Conservation (phyloP, 2,113 vertebrate species). For the Heterotilapia buettikoferi region DNA sequence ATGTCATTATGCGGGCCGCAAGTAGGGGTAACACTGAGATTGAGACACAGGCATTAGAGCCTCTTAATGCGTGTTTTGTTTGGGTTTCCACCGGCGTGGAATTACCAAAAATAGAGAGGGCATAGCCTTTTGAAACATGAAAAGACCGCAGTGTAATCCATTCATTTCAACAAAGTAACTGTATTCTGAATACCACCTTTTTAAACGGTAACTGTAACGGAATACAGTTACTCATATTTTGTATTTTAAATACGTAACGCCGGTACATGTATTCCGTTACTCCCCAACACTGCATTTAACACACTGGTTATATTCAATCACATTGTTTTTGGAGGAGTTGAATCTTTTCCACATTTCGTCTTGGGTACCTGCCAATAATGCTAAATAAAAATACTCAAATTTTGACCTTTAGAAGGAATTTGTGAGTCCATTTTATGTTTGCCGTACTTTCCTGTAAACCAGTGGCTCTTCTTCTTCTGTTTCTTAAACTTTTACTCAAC, state of each 20-base stretch:
- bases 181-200: no score
- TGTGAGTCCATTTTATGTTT: neutral
- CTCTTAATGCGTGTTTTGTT: no score
- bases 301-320: neutral
- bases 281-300: neutral
- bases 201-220: no score
- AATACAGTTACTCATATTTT: no score
- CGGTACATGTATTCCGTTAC: no score
- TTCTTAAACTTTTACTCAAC: neutral
- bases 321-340: neutral
- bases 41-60: no score
- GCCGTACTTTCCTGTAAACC: neutral
- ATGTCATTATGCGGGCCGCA: accelerated
- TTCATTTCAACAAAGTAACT: no score
- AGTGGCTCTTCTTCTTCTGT: neutral
- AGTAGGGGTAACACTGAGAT: accelerated
- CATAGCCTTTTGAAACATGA: no score
- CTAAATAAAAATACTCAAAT: neutral
- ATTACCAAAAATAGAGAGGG: no score
- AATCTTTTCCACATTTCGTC: neutral
- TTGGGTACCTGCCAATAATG: neutral
- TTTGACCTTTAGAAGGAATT: neutral
- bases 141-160: no score
- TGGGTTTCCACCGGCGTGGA: no score
- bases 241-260: no score